A percentile compares a stretch with the other conserved stretches of the same genome.
phyloP scores from a whole-genome alignment of 2,113 vertebrate species.

The Tympanuchus pallidicinctus region DNA sequence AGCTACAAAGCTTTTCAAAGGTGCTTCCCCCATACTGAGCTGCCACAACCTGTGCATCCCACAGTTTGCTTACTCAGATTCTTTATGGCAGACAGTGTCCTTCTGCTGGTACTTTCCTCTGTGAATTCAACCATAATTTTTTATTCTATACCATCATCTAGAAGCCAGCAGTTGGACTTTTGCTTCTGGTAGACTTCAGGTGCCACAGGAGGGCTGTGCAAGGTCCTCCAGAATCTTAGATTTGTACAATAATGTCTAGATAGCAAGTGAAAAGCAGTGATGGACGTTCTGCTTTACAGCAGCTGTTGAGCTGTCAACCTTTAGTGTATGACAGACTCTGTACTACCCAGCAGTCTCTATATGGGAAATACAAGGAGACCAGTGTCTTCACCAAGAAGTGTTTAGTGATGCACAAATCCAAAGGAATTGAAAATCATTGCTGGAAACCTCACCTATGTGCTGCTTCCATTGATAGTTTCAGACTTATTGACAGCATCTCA shows the following conservation, averaged over 20 bases:
- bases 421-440: background rate
- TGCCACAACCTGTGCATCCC: background rate
- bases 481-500: background rate
- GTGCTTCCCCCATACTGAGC: background rate
- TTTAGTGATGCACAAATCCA: background rate
- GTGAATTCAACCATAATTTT: background rate
- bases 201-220: background rate
- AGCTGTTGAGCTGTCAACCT: background rate
- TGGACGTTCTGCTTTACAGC: background rate
- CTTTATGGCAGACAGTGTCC: background rate
- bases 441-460: background rate
- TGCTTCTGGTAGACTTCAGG: background rate
- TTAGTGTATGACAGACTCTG: background rate
- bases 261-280: background rate
- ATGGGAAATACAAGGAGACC: background rate
- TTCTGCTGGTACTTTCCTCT: background rate
- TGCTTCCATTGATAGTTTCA: background rate
- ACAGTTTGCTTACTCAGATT: background rate
- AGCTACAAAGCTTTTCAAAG: background rate
- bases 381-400: background rate
- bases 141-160: background rate
- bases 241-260: background rate
- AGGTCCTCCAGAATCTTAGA: background rate
- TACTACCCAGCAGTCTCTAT: background rate
- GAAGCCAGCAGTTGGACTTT: background rate